Percentiles rank a stretch among this genome's conserved stretches.
Conservation (phyloP, 2,797 vertebrate genomes). For the Heteromormyrus szaboi region DNA sequence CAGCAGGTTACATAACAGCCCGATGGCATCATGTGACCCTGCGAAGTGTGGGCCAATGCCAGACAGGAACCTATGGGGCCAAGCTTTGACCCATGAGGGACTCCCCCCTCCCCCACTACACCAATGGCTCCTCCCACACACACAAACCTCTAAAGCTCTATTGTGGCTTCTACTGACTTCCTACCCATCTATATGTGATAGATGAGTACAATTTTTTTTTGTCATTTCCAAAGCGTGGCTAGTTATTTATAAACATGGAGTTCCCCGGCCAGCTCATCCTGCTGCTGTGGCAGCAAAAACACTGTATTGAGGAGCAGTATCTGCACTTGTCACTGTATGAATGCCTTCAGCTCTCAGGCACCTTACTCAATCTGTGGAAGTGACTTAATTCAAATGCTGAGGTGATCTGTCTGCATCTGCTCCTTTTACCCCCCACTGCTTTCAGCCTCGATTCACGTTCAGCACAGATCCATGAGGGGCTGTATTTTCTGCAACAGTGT, state of each 20-base stretch:
- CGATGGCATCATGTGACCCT: background rate
- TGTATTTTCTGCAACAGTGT: background rate
- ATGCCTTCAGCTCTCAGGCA: background rate
- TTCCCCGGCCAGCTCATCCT: background rate
- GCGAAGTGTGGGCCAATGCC: background rate
- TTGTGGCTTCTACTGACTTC: conserved; percentile 1
- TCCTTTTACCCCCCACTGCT: background rate
- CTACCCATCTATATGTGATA: background rate
- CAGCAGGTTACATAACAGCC: background rate
- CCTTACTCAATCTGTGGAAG: background rate
- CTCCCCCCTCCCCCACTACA: background rate
- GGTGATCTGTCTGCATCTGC: background rate
- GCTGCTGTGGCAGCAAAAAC: background rate
- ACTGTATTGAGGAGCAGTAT: background rate
- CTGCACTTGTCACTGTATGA: background rate
- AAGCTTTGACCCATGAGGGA: background rate
- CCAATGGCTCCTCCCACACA: background rate
- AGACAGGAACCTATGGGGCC: background rate
- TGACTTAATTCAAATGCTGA: background rate
- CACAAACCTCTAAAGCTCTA: background rate
- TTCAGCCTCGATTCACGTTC: background rate
- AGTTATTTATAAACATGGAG: conserved; percentile 14
- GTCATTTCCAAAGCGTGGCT: background rate
- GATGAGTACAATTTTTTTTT: background rate
- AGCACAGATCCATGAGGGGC: background rate